Evolutionary conservation across 1,140 invertebrate species (phyloP).

Genomic region (Cardiocondyla obscurior): DNA sequence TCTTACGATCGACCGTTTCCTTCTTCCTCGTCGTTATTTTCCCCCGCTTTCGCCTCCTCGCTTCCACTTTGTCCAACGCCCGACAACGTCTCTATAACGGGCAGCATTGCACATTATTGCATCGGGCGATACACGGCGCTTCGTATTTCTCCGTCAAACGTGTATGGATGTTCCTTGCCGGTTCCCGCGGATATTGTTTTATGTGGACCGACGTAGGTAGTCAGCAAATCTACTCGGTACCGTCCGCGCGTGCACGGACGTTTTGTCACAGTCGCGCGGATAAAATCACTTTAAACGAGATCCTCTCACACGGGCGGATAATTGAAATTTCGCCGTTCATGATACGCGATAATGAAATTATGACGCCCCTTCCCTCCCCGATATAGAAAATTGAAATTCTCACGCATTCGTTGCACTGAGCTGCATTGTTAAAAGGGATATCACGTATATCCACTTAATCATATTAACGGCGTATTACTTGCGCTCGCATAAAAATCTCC

Average conservation of each 20-base stretch:
- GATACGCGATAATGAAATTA: slow-evolving; percentile 56
- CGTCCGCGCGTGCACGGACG: not conserved
- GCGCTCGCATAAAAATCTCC: slow-evolving; percentile 25
- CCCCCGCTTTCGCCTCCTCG: not conserved
- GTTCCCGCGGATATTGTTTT: slow-evolving; percentile 35
- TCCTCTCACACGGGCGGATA: slow-evolving; percentile 43
- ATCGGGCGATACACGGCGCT: slow-evolving; percentile 3
- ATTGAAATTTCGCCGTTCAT: slow-evolving; percentile 55
- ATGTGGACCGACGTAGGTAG: slow-evolving; percentile 21
- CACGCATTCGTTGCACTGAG: slow-evolving; percentile 51
- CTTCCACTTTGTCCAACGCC: slow-evolving; percentile 35
- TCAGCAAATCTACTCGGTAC: slow-evolving; percentile 26
- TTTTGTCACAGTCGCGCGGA: slow-evolving; percentile 46
- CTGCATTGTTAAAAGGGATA: slow-evolving; percentile 47
- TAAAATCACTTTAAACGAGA: slow-evolving; percentile 52
- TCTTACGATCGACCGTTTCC: not conserved
- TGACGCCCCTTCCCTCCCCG: slow-evolving; percentile 8
- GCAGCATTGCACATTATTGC: slow-evolving; percentile 43
- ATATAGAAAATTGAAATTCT: slow-evolving; percentile 59
- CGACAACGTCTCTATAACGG: slow-evolving; percentile 28
- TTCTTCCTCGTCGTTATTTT: slow-evolving; percentile 24
- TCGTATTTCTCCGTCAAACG: slow-evolving; percentile 32
- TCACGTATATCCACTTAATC: slow-evolving; percentile 50
- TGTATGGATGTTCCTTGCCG: slow-evolving; percentile 22
- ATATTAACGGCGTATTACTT: slow-evolving; percentile 39